These are phyloP conservation scores for Pandemis cinnamomeana DNA, from an alignment of 2,888 invertebrate genomes.

Conservation along the genomic window DNA sequence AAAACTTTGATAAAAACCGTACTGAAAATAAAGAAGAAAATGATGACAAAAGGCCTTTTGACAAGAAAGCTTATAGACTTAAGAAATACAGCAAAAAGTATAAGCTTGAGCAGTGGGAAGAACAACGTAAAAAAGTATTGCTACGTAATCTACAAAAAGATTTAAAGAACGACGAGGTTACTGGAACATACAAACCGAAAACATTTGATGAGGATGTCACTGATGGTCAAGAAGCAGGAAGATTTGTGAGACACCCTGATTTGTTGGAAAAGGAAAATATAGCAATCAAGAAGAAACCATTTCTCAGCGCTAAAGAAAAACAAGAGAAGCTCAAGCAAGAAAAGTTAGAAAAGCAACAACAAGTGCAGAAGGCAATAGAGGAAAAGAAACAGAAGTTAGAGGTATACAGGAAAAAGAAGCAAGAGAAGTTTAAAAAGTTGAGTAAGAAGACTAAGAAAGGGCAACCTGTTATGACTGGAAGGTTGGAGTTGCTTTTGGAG, in stretches of 20 bases:
- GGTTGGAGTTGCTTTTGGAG: conserved; percentile 90
- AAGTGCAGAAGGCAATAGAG: conserved; percentile 75
- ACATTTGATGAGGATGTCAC: conserved; percentile 78
- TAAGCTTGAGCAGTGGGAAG: conserved; percentile 88
- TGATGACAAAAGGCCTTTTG: conserved; percentile 70
- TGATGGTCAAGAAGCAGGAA: conserved; percentile 62
- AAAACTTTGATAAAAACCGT: conserved; percentile 64
- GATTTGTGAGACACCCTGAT: conserved; percentile 77
- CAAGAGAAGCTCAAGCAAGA: conserved; percentile 83
- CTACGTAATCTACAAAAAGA: conserved; percentile 84
- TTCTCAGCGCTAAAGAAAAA: conserved; percentile 81
- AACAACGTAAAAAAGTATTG: conserved; percentile 85
- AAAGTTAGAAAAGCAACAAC: conserved; percentile 79
- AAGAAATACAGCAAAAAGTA: conserved; percentile 89
- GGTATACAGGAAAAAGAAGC: conserved; percentile 88
- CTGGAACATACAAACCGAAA: conserved; percentile 76
- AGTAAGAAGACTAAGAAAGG: conserved; percentile 92
- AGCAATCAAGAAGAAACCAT: conserved; percentile 56
- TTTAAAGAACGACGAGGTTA: conserved; percentile 73
- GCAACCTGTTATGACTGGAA: conserved; percentile 93
- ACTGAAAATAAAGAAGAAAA: conserved; percentile 44
- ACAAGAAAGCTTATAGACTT: conserved; percentile 87
- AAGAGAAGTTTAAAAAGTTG: conserved; percentile 88
- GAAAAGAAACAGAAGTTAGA: conserved; percentile 86
- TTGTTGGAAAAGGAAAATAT: conserved; percentile 59